Evolutionary conservation across 2,888 invertebrate species (phyloP), one percentile per base, ranked within the genome.

Genomic region (Drosophila silvestris): DNA sequence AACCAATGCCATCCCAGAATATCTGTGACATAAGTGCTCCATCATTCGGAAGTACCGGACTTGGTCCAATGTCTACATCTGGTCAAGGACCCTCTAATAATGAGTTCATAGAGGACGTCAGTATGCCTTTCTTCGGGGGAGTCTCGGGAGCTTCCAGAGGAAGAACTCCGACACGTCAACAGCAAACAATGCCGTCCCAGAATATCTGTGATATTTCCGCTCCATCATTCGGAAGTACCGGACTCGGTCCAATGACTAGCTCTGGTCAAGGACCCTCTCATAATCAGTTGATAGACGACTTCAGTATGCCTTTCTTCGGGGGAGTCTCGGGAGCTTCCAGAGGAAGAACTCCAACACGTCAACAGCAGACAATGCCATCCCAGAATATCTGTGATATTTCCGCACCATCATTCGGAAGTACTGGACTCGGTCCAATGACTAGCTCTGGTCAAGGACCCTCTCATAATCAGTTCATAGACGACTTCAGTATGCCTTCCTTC

Each of bases 381-480:
- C 59, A 35, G 5, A 56, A 70, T 22, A 57, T 70, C 1, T 39
- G 61, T 12, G 70, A 75, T 0, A 50, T n/a, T 0, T 3, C 56
- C 1, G 39, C 35, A 5, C 74, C 64, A 1, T 68, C 67, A 5
- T 53, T 61, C 28, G 22, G 41, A 3, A 35, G 30, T 19, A 16
- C 9, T 1, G 2, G 6, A 44, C 1, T 7, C 3, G 22, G 14
- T 22, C 14, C 22, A 22, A 44, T 14, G 22, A 22, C 3, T 3
- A 44, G 0, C 1, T 44, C 44, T 3, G 22, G 6, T 22, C 22
- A 0, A 12, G 44, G 6, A 22, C 12, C 44, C 14, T 22, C 3
- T 14, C 1, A 12, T 44, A 14, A 44, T 22, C 0, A 14, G 14
- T 44, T 44, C 14, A 14, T 22, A 22, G 22, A 14, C 5, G 3